A percentile compares a stretch with the other conserved stretches of the same genome.
Conservation (phyloP, 2,888 invertebrate species). For the Sesia apiformis region DNA sequence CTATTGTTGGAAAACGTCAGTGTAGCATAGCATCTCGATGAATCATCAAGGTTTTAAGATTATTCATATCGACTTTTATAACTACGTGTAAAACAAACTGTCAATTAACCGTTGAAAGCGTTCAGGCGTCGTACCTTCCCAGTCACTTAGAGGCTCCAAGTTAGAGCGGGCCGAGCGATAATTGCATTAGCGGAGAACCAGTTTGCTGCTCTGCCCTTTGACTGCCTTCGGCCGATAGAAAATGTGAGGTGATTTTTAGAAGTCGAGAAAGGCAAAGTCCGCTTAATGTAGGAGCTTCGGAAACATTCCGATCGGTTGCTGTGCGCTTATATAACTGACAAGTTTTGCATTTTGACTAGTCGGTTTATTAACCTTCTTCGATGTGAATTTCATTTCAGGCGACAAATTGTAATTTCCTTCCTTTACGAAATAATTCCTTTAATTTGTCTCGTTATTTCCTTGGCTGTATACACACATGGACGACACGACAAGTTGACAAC, state of each 20-base stretch:
- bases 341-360: no score
- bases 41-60: no score
- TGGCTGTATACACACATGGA: no score
- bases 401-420: no score
- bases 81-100: neutral
- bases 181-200: conserved; percentile 51
- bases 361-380: no score
- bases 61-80: neutral
- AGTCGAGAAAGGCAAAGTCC: neutral
- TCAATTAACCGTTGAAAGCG: neutral
- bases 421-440: no score
- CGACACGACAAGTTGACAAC: no score
- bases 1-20: no score
- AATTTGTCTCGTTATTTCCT: no score
- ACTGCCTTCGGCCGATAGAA: conserved; percentile 18
- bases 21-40: no score
- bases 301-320: no score
- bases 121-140: neutral
- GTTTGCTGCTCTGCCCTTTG: conserved; percentile 43
- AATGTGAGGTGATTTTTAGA: neutral
- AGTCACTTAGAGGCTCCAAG: neutral
- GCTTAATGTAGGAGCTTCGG: neutral
- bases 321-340: conserved; percentile 1
- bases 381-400: no score
- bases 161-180: conserved; percentile 37